Evolutionary conservation across 2,797 vertebrate genomes (phyloP), one percentile per base, ranked within the genome.

Genomic region (Capromys pilorides): DNA sequence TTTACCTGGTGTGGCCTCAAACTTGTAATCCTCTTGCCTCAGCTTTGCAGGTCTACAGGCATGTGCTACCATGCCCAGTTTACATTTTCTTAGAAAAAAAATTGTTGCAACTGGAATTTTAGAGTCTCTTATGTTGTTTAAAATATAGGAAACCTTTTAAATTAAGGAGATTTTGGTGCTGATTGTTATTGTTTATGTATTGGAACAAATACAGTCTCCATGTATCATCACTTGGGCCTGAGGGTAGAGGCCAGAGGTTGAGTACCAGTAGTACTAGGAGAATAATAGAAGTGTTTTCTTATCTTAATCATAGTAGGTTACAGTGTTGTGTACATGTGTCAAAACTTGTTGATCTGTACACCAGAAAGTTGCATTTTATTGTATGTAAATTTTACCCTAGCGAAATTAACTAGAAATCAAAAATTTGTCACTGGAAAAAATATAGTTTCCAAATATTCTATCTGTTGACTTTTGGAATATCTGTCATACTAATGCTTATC

Each of bases 161-260:
- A 77, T 85, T 33, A 91, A 69, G 28, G 14, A 64, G 41, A 33
- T 64, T 94, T 28, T 45, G 54, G 71, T 87, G 28, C 51, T 54
- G 59, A 77, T 64, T 57, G 79, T 87, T 26, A 62, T 39, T 78
- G n/a, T 49, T 84, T 90, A 49, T 49, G 28, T 86, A 31, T 31
- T 13, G 86, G 62, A 22, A 81, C 13, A 22, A 89, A 78, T 91
- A 62, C 21, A 89, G 75, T 96, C 89, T 91, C 54, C 83, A 88
- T 69, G 62, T 81, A 91, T 54, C 18, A 14, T 88, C 73, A 0
- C 45, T 75, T 41, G 24, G 67, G 16, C 73, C 39, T 91, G 5
- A 62, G 18, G 8, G n/a, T 85, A 14, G 54, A 89, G 67, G 87
- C 24, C 36, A 41, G 36, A n/a, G 22, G 54, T 54, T 66, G 22